Percentiles rank a stretch among this genome's conserved stretches.
Conservation (phyloP, 2,113 vertebrate species). For the Hystrix brachyura region DNA sequence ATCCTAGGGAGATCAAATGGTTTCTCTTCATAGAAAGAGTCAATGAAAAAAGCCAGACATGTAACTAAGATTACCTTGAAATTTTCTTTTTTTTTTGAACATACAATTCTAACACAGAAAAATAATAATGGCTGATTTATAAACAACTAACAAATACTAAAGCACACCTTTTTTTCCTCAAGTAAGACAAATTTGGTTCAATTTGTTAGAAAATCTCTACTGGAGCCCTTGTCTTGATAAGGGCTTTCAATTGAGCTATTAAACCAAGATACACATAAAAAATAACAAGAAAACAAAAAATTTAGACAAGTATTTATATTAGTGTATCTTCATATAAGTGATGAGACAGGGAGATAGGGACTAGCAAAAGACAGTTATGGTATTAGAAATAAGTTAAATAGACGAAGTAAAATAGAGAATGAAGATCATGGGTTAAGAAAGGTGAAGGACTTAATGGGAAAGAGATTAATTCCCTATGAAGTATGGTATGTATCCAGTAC, state of each 20-base stretch:
- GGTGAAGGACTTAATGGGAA: background rate
- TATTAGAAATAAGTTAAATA: background rate
- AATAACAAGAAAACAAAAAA: background rate
- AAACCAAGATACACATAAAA: slow-evolving; percentile 6
- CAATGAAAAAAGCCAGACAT: background rate
- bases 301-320: background rate
- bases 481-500: background rate
- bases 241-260: slow-evolving; percentile 31
- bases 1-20: background rate
- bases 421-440: background rate
- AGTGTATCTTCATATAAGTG: background rate
- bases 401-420: background rate
- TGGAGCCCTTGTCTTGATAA: background rate
- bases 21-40: background rate
- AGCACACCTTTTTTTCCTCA: slow-evolving; percentile 32
- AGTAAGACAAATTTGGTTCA: slow-evolving; percentile 41
- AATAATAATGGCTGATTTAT: background rate
- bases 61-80: slow-evolving; percentile 3
- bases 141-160: slow-evolving; percentile 39
- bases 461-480: background rate
- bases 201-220: slow-evolving; percentile 47
- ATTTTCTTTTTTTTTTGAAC: slow-evolving; percentile 23
- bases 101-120: slow-evolving; percentile 24
- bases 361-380: background rate
- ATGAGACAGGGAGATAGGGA: background rate